A percentile compares a stretch with the other conserved stretches of the same genome.
Conservation (phyloP, 2,888 invertebrate genomes). For the Synanthedon andrenaeformis region DNA sequence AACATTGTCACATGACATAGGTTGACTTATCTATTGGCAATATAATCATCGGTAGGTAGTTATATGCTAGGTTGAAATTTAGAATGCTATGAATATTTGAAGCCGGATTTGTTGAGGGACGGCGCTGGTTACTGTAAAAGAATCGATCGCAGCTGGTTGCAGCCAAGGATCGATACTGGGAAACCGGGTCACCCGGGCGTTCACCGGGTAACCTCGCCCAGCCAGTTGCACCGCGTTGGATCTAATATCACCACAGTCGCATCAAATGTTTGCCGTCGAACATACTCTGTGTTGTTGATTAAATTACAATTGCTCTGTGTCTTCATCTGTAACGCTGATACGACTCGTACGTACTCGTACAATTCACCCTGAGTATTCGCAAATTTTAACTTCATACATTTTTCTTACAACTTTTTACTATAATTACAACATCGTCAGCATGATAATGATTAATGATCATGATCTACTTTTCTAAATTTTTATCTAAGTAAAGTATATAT, state of each 20-base stretch:
- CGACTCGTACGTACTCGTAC: too few species aligned
- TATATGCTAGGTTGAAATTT: neutral
- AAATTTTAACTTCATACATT: too few species aligned
- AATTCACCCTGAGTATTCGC: too few species aligned
- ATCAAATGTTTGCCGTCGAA: neutral
- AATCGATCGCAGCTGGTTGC: conserved; percentile 6
- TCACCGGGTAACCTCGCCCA: conserved; percentile 5
- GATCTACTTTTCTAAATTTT: too few species aligned
- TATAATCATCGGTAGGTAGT: neutral
- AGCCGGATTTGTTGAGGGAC: neutral
- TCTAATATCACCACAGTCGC: conserved; percentile 1
- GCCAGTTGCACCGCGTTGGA: conserved; percentile 5
- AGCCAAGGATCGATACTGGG: conserved; percentile 1
- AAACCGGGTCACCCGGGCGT: conserved; percentile 7
- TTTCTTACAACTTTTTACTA: too few species aligned
- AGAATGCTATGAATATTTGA: neutral
- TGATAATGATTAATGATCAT: too few species aligned
- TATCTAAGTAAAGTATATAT: too few species aligned
- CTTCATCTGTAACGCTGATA: too few species aligned
- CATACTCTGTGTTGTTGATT: too few species aligned
- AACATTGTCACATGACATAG: too few species aligned
- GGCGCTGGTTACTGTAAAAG: conserved; percentile 2
- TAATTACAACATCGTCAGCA: too few species aligned
- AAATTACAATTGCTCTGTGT: too few species aligned
- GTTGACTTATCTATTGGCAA: neutral